Evolutionary conservation across 2,113 vertebrate species (phyloP), one percentile per base, ranked within the genome.

Genomic region (Erythrocercus mccallii): DNA sequence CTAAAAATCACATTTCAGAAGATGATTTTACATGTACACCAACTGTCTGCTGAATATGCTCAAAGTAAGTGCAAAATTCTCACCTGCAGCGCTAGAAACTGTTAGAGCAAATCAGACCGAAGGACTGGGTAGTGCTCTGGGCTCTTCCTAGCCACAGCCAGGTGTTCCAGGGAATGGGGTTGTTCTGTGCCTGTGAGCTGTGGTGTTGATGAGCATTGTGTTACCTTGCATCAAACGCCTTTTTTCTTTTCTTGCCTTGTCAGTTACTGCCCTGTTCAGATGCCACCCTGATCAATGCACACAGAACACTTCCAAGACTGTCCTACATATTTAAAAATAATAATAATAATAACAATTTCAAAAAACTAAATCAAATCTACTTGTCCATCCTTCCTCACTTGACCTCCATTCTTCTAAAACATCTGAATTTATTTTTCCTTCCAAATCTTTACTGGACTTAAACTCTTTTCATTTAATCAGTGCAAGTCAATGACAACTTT

Each of bases 171-270:
- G 38, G 35, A 24, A 10, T 0, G 2, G 20, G 3, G 2, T 1
- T 37, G n/a, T 42, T 21, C 54, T 33, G 11, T 66, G 21, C 20
- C 73, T 73, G 61, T 22, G 45, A 54, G 38, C 19, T 9, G 28
- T 8, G 40, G 12, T 38, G 24, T 60, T 60, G 35, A 2, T 16
- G 15, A 48, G 25, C 40, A 17, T 3, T 37, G 53, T 19, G 15
- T 42, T 21, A 37, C 42, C 21, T 73, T 21, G 11, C 40, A 54
- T 21, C 44, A 60, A 64, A 62, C 0, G 0, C 8, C 17, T 51
- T 58, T 69, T 48, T 31, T 7, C 58, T 51, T 27, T 23, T 53
- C 62, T 53, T 69, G 37, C 37, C 54, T 53, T 57, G 19, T 48
- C 70, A 69, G 12, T 30, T 56, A 44, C 1, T 7, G 11, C 30